These are phyloP conservation scores for Chamaetylas fuelleborni DNA, from an alignment of 2,113 vertebrate genomes.

Conservation along the genomic window DNA sequence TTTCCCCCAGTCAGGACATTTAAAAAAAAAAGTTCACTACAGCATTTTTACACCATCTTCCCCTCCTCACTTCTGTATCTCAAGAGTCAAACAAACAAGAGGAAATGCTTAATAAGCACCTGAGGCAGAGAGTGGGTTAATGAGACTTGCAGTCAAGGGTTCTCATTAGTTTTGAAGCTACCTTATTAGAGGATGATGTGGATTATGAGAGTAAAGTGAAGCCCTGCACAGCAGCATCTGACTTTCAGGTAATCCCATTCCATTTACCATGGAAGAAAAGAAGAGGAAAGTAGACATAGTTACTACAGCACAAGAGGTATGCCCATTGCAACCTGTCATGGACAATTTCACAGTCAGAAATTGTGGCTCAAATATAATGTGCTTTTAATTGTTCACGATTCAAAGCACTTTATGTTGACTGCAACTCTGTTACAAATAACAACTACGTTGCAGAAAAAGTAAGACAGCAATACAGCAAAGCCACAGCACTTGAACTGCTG, in stretches of 20 bases:
- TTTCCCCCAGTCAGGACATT: neutral
- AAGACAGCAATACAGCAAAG: neutral
- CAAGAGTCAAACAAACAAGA: neutral
- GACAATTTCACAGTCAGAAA: neutral
- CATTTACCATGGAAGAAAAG: rapidly evolving
- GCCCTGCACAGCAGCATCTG: neutral
- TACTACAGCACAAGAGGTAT: neutral
- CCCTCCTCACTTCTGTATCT: neutral
- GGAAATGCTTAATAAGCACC: neutral
- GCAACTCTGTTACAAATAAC: neutral
- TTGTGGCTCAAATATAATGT: neutral
- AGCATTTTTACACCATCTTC: neutral
- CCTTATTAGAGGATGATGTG: neutral
- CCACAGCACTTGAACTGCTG: neutral
- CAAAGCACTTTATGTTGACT: neutral
- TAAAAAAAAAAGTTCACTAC: neutral
- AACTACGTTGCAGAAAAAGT: neutral
- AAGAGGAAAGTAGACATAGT: neutral
- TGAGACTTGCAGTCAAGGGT: neutral
- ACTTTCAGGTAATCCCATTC: neutral
- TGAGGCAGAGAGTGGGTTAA: neutral
- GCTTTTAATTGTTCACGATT: neutral
- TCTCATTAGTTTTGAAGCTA: neutral
- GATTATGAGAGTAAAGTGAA: constrained; percentile 1
- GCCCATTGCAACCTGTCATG: neutral